A percentile compares a stretch with the other conserved stretches of the same genome.
Evolutionary conservation across 2,797 vertebrate genomes (phyloP).

Genomic region (Synaphobranchus kaupii): DNA sequence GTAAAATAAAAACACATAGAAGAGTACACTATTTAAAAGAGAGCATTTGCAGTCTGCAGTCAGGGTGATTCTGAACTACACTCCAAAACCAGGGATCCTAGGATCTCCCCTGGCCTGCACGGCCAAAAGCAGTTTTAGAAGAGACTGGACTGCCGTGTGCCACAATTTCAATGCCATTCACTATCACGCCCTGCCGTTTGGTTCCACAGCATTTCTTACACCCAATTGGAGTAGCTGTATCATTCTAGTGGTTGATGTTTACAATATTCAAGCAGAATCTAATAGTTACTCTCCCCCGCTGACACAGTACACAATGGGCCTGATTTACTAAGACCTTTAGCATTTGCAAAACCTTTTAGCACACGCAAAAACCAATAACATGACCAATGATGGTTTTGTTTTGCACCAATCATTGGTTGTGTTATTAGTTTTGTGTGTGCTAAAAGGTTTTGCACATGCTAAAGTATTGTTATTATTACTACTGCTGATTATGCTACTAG

Average conservation of each 20-base stretch:
- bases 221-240: constrained; percentile 8
- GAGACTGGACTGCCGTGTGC: neutral
- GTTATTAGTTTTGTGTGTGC: too few relatives aligned
- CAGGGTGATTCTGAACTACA: neutral
- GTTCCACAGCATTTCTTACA: neutral
- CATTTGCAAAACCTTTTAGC: too few relatives aligned
- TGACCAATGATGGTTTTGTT: too few relatives aligned
- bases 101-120: neutral
- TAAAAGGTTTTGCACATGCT: neutral
- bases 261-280: neutral
- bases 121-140: neutral
- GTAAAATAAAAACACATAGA: neutral
- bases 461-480: neutral
- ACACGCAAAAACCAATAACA: too few relatives aligned
- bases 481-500: neutral
- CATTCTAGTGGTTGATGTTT: neutral
- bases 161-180: constrained; percentile 13
- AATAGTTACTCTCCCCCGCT: too few relatives aligned
- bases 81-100: neutral
- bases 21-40: neutral
- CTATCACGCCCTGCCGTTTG: neutral
- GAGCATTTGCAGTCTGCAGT: neutral
- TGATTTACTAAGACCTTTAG: too few relatives aligned
- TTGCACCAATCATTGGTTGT: too few relatives aligned
- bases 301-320: neutral